Conservation (phyloP, 64 coral and sea anemone species). For the Pocillopora damicornis region DNA sequence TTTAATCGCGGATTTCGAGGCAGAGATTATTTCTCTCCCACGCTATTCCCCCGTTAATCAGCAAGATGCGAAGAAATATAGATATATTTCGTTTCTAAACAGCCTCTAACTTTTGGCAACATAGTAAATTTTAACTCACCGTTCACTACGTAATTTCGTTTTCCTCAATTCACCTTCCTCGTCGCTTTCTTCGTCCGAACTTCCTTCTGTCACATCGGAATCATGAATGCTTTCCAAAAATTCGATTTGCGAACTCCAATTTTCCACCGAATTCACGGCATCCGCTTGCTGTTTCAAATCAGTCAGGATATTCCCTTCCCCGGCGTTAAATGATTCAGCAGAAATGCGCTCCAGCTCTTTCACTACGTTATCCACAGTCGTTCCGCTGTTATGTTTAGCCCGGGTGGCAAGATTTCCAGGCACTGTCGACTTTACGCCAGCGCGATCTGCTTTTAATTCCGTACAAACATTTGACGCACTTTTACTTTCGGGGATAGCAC, state of each 20-base stretch:
- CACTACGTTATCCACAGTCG: conserved; percentile 11
- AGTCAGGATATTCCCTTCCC: conserved; percentile 29
- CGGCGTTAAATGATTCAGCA: conserved; percentile 26
- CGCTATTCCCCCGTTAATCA: conserved; percentile 3
- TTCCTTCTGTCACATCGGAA: conserved; percentile 84
- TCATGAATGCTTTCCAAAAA: conserved; percentile 89
- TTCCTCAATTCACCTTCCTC: conserved; percentile 67
- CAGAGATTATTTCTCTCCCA: conserved; percentile 14
- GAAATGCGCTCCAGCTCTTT: conserved; percentile 33
- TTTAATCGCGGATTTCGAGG: neutral
- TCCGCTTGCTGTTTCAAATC: conserved; percentile 63
- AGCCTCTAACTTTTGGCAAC: neutral
- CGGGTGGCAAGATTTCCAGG: conserved; percentile 38
- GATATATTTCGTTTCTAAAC: conserved; percentile 14
- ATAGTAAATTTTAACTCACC: conserved; percentile 59
- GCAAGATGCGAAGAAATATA: conserved; percentile 30
- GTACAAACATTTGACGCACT: conserved; percentile 14
- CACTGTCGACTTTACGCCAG: neutral
- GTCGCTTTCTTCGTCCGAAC: conserved; percentile 89
- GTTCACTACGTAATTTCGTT: conserved; percentile 64
- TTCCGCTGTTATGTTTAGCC: conserved; percentile 36
- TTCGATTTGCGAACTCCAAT: conserved; percentile 70
- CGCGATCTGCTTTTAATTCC: conserved; percentile 20
- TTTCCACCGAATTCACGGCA: conserved; percentile 69
- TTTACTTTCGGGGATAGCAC: conserved; percentile 31